Evolutionary conservation across 2,113 vertebrate genomes (phyloP).

Genomic region (Microcebus lehilahytsara): DNA sequence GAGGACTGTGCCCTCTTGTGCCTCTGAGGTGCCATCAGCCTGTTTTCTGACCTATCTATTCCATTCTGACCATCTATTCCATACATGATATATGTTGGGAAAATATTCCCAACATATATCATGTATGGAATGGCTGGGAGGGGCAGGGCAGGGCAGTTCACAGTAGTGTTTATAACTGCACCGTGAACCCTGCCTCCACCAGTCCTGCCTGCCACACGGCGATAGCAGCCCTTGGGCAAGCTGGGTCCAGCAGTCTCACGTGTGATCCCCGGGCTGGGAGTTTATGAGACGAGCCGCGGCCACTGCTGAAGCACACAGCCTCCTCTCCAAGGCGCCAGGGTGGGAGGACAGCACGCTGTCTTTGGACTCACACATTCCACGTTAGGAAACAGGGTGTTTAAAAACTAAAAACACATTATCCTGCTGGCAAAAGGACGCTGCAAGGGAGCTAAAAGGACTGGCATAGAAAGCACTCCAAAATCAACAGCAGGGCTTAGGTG

Average conservation of each 20-base stretch:
- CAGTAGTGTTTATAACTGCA: neutral
- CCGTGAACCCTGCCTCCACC: neutral
- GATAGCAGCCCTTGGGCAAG: neutral
- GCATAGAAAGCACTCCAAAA: neutral
- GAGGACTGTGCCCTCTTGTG: rapidly evolving
- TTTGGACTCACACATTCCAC: neutral
- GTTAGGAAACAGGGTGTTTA: neutral
- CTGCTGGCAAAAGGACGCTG: neutral
- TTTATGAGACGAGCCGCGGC: neutral
- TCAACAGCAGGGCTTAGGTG: neutral
- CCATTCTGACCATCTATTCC: too few species aligned
- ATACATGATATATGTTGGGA: too few species aligned
- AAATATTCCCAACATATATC: too few species aligned
- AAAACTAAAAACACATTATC: neutral
- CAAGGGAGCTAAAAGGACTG: neutral
- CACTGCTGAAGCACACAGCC: too few species aligned
- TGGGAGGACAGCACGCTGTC: neutral
- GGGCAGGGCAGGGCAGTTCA: neutral
- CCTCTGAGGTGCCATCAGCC: neutral
- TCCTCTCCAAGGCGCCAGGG: neutral
- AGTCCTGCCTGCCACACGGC: neutral
- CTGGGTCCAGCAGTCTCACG: neutral
- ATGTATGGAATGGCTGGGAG: too few species aligned
- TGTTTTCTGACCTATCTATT: neutral
- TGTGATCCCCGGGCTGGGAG: neutral